Evolutionary conservation across 1,140 invertebrate genomes (phyloP), one percentile per base, ranked within the genome.

Genomic region (Oryzaephilus surinamensis): DNA sequence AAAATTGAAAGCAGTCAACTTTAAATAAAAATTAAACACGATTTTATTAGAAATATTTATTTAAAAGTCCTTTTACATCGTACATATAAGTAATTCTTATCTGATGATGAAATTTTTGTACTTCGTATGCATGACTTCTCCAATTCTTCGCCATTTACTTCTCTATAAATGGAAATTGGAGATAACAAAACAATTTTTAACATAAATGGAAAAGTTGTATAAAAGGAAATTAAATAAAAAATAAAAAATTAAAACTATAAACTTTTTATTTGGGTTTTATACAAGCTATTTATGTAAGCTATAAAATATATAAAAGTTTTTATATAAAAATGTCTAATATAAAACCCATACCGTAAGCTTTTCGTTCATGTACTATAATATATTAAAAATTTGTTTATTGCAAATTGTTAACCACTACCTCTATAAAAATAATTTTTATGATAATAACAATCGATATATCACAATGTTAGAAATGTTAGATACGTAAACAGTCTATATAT

Each of bases 381-480:
- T 6, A 12, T 11, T 27, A 41, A 12, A 29, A 12, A 29, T 29
- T 36, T 37, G 17, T 41, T 20, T 41, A 27, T 41, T 43, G 20
- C 17, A 8, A n/a, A 8, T 26, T 39, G 15, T 6, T 32, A 15
- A 32, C 36, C 23, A 19, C 30, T 40, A 34, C 35, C 36, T 28
- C 32, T 34, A 32, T 32, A 41, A 34, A 40, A 40, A 33, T 24
- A 38, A 23, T 27, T 17, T 41, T 19, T 21, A 19, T 28, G 31
- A 24, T 38, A 42, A 39, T 41, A 46, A 43, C 6, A 34, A 32
- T 36, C 31, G 43, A n/a, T n/a, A 43, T 55, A 53, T 53, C 51
- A 53, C 51, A 55, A 49, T 47, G 46, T 51, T 51, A 53, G 46
- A 51, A 38, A 27, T 41, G 43, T 46, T 46, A 52, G 36, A 43